Evolutionary conservation across 2,888 invertebrate genomes (phyloP).

Genomic region (Automeris io): DNA sequence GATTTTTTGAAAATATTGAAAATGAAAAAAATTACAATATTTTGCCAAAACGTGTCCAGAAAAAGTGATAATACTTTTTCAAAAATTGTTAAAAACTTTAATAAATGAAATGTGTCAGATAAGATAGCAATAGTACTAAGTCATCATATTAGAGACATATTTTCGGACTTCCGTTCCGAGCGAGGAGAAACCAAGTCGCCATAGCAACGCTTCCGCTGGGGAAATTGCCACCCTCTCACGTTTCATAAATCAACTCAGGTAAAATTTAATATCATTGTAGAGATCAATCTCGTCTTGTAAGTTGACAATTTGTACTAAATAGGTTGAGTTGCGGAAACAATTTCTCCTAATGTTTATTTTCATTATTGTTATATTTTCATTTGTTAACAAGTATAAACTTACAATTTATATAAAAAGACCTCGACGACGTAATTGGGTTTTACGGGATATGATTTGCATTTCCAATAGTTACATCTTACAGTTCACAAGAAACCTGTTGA

Average conservation of each 20-base stretch:
- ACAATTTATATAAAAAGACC: no score
- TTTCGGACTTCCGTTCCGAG: slow-evolving; percentile 24
- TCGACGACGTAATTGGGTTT: no score
- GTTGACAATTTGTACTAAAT: slow-evolving; percentile 28
- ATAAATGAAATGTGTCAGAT: no score
- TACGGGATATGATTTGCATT: no score
- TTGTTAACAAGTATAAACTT: background rate
- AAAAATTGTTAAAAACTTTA: background rate
- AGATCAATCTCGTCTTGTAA: slow-evolving; percentile 28
- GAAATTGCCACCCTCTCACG: slow-evolving; percentile 59
- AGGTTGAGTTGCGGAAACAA: slow-evolving; percentile 24
- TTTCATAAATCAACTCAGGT: slow-evolving; percentile 61
- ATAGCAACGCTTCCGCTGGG: slow-evolving; percentile 52
- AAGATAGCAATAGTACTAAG: slow-evolving; percentile 23
- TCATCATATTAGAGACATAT: slow-evolving; percentile 32
- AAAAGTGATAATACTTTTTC: background rate
- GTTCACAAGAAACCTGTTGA: no score
- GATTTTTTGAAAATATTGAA: no score
- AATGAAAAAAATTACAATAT: no score
- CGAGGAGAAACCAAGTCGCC: slow-evolving; percentile 30
- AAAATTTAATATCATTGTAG: slow-evolving; percentile 56
- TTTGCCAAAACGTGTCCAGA: background rate
- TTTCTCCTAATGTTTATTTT: slow-evolving; percentile 11
- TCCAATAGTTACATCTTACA: no score
- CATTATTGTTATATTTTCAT: background rate